These are phyloP conservation scores for Zapus hudsonius DNA, from an alignment of 2,113 vertebrate genomes.

Conservation along the genomic window DNA sequence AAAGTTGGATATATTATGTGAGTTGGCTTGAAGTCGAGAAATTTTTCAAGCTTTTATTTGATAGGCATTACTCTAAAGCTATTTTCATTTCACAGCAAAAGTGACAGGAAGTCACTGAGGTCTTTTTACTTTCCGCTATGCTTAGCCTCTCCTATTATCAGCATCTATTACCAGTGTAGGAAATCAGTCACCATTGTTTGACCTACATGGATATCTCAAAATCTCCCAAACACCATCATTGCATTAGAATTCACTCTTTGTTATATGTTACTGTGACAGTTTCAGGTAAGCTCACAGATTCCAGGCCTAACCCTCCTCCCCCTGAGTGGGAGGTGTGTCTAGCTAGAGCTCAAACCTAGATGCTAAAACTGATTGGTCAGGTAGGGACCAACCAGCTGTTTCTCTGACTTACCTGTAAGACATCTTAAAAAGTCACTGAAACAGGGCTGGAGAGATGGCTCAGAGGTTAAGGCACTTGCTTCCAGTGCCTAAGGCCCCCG, in stretches of 20 bases:
- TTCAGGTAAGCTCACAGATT: no score
- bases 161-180: neutral
- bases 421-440: no score
- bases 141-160: neutral
- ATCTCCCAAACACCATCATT: neutral
- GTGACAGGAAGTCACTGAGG: neutral
- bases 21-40: neutral
- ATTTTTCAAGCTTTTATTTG: neutral
- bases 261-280: no score
- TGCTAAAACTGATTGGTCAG: no score
- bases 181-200: neutral
- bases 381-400: no score
- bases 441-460: no score
- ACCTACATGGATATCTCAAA: neutral
- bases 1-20: neutral
- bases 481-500: no score
- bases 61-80: neutral
- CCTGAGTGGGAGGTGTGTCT: no score
- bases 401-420: no score
- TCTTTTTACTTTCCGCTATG: neutral
- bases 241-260: neutral
- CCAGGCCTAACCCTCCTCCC: no score
- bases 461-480: no score
- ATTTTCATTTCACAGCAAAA: neutral
- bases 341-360: no score